These are phyloP conservation scores for Equus przewalskii DNA, from an alignment of 2,113 vertebrate genomes.

Conservation along the genomic window DNA sequence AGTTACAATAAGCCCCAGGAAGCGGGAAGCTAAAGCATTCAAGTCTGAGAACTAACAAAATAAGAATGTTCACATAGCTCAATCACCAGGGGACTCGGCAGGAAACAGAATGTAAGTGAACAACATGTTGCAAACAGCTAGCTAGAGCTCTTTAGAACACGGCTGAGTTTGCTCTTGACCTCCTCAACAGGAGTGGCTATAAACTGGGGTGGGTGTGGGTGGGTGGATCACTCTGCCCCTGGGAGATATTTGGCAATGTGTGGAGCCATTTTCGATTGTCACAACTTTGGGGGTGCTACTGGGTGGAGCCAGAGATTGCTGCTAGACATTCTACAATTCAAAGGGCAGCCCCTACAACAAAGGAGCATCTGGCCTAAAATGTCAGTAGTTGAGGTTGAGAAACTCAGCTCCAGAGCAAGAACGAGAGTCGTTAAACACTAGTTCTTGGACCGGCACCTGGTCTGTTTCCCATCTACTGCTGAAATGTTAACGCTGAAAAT, in stretches of 20 bases:
- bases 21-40: constrained; percentile 63
- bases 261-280: background rate
- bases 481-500: background rate
- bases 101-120: constrained; percentile 67
- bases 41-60: constrained; percentile 66
- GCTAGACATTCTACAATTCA: background rate
- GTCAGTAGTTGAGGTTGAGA: background rate
- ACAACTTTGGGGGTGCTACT: background rate
- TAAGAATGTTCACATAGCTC: constrained; percentile 73
- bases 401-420: background rate
- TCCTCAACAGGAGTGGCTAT: background rate
- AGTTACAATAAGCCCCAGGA: constrained; percentile 70
- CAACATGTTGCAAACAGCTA: constrained; percentile 49
- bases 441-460: background rate
- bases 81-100: constrained; percentile 75
- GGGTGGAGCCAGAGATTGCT: background rate
- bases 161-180: constrained; percentile 4
- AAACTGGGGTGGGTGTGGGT: too few relatives aligned
- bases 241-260: background rate
- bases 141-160: background rate
- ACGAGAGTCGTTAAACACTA: rapidly evolving
- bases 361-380: background rate
- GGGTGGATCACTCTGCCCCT: background rate
- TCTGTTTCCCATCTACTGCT: background rate
- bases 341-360: background rate